Evolutionary conservation across 2,113 vertebrate species (phyloP).

Genomic region (Aegypius monachus): DNA sequence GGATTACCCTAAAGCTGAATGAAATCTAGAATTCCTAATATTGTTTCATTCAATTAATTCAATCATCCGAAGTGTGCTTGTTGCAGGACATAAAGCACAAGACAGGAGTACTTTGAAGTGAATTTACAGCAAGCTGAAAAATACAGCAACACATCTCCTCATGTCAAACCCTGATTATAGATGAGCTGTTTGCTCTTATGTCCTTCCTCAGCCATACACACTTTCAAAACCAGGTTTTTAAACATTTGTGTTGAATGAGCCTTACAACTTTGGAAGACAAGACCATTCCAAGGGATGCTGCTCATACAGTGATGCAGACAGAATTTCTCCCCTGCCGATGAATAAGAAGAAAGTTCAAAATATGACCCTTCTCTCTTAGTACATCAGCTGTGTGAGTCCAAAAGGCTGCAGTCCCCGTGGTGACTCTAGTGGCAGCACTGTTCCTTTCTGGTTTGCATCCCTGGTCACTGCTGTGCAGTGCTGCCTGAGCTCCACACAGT

Average conservation of each 20-base stretch:
- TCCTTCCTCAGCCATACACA: neutral
- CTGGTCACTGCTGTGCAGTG: neutral
- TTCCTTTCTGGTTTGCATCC: neutral
- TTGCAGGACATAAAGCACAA: neutral
- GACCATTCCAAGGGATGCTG: neutral
- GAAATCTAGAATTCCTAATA: neutral
- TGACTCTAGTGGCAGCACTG: neutral
- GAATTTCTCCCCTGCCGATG: neutral
- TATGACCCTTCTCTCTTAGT: neutral
- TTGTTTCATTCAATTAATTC: neutral
- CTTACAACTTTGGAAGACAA: neutral
- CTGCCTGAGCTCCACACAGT: neutral
- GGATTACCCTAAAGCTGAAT: neutral
- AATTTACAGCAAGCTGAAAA: conserved; percentile 24
- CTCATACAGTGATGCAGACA: neutral
- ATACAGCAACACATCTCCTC: neutral
- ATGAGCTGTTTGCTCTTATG: conserved; percentile 6
- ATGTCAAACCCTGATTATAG: conserved; percentile 16
- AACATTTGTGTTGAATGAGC: neutral
- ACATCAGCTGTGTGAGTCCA: neutral
- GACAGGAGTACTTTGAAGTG: neutral
- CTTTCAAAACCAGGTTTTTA: neutral
- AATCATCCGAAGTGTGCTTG: neutral
- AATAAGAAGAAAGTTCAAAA: neutral
- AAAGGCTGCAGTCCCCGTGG: neutral